A percentile compares a stretch with the other conserved stretches of the same genome.
Evolutionary conservation across 2,888 invertebrate species (phyloP).

Genomic region (Tethea ocularis): DNA sequence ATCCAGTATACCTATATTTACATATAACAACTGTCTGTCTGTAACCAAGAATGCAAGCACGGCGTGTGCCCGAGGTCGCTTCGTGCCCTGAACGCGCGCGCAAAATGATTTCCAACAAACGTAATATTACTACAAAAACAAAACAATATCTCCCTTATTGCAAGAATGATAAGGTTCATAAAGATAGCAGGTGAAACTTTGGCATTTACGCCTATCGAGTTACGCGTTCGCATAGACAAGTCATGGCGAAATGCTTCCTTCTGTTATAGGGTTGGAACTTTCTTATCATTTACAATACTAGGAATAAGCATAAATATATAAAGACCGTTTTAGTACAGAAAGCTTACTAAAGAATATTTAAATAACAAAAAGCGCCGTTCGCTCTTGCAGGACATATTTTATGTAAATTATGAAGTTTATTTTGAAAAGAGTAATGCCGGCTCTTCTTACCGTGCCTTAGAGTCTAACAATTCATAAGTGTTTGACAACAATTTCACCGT

Average conservation of each 20-base stretch:
- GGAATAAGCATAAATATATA: too few species aligned
- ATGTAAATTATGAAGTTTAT: too few species aligned
- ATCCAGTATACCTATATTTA: slow-evolving; percentile 4
- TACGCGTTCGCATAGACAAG: slow-evolving; percentile 19
- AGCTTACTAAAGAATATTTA: too few species aligned
- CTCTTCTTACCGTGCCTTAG: too few species aligned
- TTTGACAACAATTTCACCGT: too few species aligned
- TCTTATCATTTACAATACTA: too few species aligned
- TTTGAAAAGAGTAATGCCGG: too few species aligned
- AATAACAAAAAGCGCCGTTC: too few species aligned
- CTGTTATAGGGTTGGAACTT: neutral
- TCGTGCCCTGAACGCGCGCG: slow-evolving; percentile 38
- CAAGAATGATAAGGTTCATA: neutral
- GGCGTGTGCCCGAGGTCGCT: slow-evolving; percentile 36
- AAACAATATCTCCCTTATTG: neutral
- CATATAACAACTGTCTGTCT: slow-evolving; percentile 4
- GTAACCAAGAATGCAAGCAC: slow-evolving; percentile 1
- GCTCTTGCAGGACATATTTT: too few species aligned
- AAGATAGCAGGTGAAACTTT: slow-evolving; percentile 8
- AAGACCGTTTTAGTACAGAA: too few species aligned
- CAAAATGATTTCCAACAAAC: slow-evolving; percentile 11
- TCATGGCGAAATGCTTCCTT: slow-evolving; percentile 28
- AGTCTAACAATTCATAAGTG: too few species aligned
- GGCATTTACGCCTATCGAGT: slow-evolving; percentile 35
- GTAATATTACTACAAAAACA: neutral